phyloP scores from a whole-genome alignment of 2,888 invertebrate species.

The Tetrapedia diversipes region DNA sequence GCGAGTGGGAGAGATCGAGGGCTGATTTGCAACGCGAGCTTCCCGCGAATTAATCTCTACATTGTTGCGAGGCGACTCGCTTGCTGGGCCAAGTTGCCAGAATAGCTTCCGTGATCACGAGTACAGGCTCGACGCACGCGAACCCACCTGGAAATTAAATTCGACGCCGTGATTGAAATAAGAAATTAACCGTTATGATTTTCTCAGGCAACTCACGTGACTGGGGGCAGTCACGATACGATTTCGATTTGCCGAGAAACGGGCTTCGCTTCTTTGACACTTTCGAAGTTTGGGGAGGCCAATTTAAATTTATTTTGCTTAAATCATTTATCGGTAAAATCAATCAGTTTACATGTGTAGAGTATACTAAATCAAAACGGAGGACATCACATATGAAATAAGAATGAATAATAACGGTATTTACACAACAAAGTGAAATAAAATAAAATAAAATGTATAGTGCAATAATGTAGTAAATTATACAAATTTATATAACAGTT shows the following conservation, averaged over 20 bases:
- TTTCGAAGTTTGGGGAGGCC: not conserved
- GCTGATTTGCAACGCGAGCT: constrained; percentile 19
- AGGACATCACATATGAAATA: too few species aligned
- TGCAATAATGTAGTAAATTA: too few species aligned
- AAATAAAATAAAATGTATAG: too few species aligned
- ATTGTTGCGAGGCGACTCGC: constrained; percentile 14
- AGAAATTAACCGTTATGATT: constrained; percentile 22
- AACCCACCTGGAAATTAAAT: constrained; percentile 30
- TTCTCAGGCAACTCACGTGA: not conserved
- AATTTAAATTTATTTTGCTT: not conserved
- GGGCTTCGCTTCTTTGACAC: not conserved
- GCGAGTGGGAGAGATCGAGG: constrained; percentile 13
- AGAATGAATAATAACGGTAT: too few species aligned
- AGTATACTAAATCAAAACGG: too few species aligned
- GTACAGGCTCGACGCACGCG: constrained; percentile 2
- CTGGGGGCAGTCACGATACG: constrained; percentile 9
- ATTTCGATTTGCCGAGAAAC: not conserved
- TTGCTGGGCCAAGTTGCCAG: constrained; percentile 4
- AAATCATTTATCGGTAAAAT: not conserved
- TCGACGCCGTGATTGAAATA: constrained; percentile 28
- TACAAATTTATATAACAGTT: too few species aligned
- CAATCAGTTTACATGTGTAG: too few species aligned
- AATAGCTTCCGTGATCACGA: constrained; percentile 22
- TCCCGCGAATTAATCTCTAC: constrained; percentile 28
- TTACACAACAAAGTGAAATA: too few species aligned